These are phyloP conservation scores for Globia sparganii DNA, from an alignment of 2,888 invertebrate genomes.

Conservation along the genomic window DNA sequence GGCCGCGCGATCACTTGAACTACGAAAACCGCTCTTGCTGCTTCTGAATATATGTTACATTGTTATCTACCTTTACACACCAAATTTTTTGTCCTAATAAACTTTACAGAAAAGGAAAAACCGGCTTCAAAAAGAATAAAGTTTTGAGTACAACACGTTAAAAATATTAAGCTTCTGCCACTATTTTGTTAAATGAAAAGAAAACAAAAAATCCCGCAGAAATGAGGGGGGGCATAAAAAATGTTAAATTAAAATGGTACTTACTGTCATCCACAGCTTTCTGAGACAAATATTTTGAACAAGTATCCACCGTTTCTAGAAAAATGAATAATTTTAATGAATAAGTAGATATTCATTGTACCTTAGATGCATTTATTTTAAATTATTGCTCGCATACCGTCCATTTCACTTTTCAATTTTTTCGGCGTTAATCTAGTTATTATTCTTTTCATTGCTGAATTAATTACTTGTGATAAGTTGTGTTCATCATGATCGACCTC, in stretches of 20 bases:
- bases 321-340: conserved; percentile 25
- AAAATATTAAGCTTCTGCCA: not conserved
- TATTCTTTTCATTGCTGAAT: conserved; percentile 69
- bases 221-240: too few relatives aligned
- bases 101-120: not conserved
- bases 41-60: not conserved
- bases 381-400: conserved; percentile 67
- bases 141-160: not conserved
- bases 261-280: conserved; percentile 80
- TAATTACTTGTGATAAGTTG: conserved; percentile 77
- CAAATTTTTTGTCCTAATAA: too few relatives aligned
- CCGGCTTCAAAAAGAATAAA: too few relatives aligned
- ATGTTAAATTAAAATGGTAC: conserved; percentile 40
- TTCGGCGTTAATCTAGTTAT: conserved; percentile 70
- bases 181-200: not conserved
- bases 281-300: conserved; percentile 82
- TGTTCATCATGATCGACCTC: conserved; percentile 82
- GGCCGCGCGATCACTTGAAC: too few relatives aligned
- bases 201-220: too few relatives aligned
- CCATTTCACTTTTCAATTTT: conserved; percentile 78
- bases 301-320: conserved; percentile 78
- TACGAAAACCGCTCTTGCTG: not conserved
- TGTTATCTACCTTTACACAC: too few relatives aligned
- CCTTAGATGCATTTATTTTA: not conserved
- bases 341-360: not conserved